Evolutionary conservation across 2,797 vertebrate species (phyloP).

Genomic region (Tauraco hartlaubi): DNA sequence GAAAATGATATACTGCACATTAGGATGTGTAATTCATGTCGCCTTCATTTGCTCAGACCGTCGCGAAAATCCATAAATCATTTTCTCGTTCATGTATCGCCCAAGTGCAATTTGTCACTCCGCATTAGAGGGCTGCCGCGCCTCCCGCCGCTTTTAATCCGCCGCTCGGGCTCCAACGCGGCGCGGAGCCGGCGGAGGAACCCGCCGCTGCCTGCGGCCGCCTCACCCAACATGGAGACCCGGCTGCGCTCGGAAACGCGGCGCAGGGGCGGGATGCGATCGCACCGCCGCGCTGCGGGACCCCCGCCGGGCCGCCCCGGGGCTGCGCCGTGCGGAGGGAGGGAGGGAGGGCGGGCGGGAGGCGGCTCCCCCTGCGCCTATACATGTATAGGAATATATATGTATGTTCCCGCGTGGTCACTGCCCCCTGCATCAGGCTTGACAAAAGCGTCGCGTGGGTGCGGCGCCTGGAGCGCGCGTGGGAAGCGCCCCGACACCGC

Average conservation of each 20-base stretch:
- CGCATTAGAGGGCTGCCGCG: slow-evolving; percentile 64
- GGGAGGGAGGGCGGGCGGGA: no score
- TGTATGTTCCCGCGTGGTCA: background rate
- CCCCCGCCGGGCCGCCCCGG: no score
- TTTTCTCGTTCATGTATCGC: slow-evolving; percentile 78
- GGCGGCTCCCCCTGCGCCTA: background rate
- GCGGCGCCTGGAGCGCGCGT: background rate
- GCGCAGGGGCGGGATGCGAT: background rate
- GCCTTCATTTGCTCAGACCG: slow-evolving; percentile 78
- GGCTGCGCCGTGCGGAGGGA: no score
- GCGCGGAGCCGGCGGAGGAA: background rate
- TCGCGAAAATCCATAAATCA: slow-evolving; percentile 83
- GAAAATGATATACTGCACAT: slow-evolving; percentile 80
- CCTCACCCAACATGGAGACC: background rate
- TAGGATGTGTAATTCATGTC: slow-evolving; percentile 83
- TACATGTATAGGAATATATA: no score
- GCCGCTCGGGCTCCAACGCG: slow-evolving; percentile 49
- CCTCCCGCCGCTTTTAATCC: slow-evolving; percentile 70
- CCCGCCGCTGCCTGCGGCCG: rapidly evolving
- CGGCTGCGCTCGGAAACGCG: background rate
- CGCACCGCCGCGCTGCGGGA: no score
- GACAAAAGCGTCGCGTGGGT: background rate
- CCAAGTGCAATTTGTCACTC: slow-evolving; percentile 81
- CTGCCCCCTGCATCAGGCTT: background rate
- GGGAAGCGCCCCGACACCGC: background rate